These are phyloP conservation scores for Gallinago nigripennis DNA, from an alignment of 2,797 vertebrate species.

Conservation along the genomic window DNA sequence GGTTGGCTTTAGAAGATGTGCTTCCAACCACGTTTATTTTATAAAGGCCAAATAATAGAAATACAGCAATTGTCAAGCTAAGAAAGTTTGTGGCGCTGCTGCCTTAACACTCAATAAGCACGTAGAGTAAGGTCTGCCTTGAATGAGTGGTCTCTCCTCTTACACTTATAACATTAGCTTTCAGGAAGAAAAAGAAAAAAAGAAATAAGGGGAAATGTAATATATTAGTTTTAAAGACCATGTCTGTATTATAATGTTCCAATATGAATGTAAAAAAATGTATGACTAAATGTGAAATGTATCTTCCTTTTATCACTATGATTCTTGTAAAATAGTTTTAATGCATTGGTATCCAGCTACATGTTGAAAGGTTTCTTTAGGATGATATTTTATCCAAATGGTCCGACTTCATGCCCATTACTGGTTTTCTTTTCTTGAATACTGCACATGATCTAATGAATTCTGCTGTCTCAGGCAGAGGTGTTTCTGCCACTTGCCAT, in stretches of 20 bases:
- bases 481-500: not conserved
- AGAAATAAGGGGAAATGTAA: not conserved
- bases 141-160: not conserved
- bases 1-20: not conserved
- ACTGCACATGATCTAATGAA: not conserved
- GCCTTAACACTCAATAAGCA: not conserved
- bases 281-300: not conserved
- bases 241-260: not conserved
- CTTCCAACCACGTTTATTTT: not conserved
- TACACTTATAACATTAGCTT: not conserved
- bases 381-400: not conserved
- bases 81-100: not conserved
- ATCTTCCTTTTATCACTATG: not conserved
- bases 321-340: not conserved
- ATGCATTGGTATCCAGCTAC: not conserved
- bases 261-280: not conserved
- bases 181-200: not conserved
- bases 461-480: not conserved
- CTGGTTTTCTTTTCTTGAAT: not conserved
- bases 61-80: not conserved
- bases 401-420: not conserved
- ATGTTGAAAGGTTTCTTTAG: not conserved
- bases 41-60: not conserved
- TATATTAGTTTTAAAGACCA: not conserved
- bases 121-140: not conserved